Base-by-base conservation (phyloP, 2,888 invertebrate species). In the Endomychus coccineus region DNA sequence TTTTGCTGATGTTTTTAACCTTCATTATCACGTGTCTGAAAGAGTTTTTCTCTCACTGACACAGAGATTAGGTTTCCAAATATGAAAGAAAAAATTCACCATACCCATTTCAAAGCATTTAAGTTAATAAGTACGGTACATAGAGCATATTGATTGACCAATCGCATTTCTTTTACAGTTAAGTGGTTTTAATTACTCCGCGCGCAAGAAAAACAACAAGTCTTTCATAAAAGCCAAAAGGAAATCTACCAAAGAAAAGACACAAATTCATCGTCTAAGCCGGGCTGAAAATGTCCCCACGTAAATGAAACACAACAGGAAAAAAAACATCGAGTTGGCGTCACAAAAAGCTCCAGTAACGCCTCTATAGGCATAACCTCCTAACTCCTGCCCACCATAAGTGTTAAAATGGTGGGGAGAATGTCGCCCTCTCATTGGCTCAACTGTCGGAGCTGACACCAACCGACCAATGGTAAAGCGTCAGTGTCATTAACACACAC, bases 401-500 rank as follows among this genome's bases (percentile, higher is more conserved):
- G 64, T 63, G 65, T 64, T 61, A 66, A 66, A 66, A 60, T 57
- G 56, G 66, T 59, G 63, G 66, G 67, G 61, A 59, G 45, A 46
- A 56, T 58, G 59, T 59, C 67, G 65, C 67, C 63, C 51, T 39
- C 42, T 58, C 49, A 66, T 66, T 66, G 66, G 66, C 51, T 54
- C 46, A 48, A 50, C 51, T 54, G 61, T 56, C 55, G 52, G 51
- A 52, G 56, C 59, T 56, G 56, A 60, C 62, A 57, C 59, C 57
- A 46, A 44, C 37, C 54, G 51, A 50, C 66, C 66, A 66, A 66
- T 66, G 42, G 56, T 50, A 47, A 34, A 39, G 61, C 65, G 57
- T 54, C 51, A 48, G 51, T 59, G 62, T 68, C 69, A 69, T 69
- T 69, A 69, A 67, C 68, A 64, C 68, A 59, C 50, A 51, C 49